These are phyloP conservation scores for Drosophila paulistorum DNA, from an alignment of 1,140 invertebrate genomes.

Conservation along the genomic window DNA sequence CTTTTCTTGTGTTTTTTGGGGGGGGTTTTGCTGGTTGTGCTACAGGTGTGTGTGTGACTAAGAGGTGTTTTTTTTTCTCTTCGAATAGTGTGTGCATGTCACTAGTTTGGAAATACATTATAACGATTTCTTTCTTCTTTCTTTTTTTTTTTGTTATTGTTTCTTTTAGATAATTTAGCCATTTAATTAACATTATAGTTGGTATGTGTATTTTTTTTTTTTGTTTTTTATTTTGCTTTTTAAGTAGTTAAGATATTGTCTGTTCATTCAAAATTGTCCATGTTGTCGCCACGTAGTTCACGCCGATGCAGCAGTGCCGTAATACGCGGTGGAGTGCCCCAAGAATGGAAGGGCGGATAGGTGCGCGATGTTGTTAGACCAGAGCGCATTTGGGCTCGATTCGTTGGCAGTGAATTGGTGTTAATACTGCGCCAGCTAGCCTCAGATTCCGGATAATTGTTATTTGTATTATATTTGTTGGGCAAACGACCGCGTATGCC, in stretches of 20 bases:
- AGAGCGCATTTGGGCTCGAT: constrained; percentile 17
- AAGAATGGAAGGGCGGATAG: constrained; percentile 67
- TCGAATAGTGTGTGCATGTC: constrained; percentile 14
- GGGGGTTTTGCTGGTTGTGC: constrained; percentile 32
- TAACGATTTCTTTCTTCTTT: too few species aligned
- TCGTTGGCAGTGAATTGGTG: constrained; percentile 63
- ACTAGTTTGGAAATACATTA: neutral
- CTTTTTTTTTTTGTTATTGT: neutral
- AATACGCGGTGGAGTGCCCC: constrained; percentile 82
- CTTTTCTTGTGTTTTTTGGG: neutral
- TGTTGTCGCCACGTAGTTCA: constrained; percentile 72
- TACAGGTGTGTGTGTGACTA: constrained; percentile 54
- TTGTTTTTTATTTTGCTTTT: constrained; percentile 1
- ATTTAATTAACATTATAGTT: constrained; percentile 16
- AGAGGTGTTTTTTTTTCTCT: constrained; percentile 9
- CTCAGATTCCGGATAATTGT: constrained; percentile 26
- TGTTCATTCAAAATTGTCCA: constrained; percentile 71
- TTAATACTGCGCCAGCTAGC: constrained; percentile 47
- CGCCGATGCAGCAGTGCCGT: constrained; percentile 81
- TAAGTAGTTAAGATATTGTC: constrained; percentile 34
- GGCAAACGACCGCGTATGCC: constrained; percentile 74
- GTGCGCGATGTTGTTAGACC: constrained; percentile 18
- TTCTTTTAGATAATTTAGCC: constrained; percentile 1
- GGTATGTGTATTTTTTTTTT: constrained; percentile 1
- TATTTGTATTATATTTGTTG: constrained; percentile 13